Evolutionary conservation across 2,113 vertebrate genomes (phyloP).

Genomic region (Podarcis cretensis): DNA sequence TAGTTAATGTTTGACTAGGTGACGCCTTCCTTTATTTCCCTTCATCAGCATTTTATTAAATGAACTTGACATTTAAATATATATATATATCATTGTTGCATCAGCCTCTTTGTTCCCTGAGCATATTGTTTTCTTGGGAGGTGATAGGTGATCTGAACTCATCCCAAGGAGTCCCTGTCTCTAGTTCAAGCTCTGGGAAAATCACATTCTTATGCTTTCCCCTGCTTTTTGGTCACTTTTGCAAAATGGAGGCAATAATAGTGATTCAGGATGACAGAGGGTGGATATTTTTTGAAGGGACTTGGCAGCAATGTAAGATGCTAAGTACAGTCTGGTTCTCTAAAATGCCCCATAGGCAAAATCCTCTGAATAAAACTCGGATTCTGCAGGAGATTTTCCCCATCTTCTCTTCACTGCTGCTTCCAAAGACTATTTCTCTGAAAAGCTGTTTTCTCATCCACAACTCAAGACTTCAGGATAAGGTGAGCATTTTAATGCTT

Average conservation of each 20-base stretch:
- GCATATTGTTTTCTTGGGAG: neutral
- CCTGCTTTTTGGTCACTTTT: neutral
- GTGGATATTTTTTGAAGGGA: neutral
- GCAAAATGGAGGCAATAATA: neutral
- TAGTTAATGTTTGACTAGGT: neutral
- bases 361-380: slow-evolving; percentile 72
- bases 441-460: slow-evolving; percentile 76
- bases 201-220: neutral
- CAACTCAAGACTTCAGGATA: slow-evolving; percentile 70
- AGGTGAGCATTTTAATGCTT: slow-evolving; percentile 66
- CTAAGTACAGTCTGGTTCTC: neutral
- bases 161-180: neutral
- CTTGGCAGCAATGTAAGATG: neutral
- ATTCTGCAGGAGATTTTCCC: slow-evolving; percentile 77
- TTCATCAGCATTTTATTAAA: neutral
- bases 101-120: neutral
- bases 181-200: neutral
- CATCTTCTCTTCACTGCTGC: slow-evolving; percentile 65
- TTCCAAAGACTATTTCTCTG: slow-evolving; percentile 72
- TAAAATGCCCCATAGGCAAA: slow-evolving; percentile 68
- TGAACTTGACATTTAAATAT: neutral
- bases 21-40: slow-evolving; percentile 28
- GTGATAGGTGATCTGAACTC: neutral
- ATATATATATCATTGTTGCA: neutral
- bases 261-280: neutral